Percentiles rank a stretch among this genome's conserved stretches.
Evolutionary conservation across 2,888 invertebrate genomes (phyloP).

Genomic region (Slavum lentiscoides): DNA sequence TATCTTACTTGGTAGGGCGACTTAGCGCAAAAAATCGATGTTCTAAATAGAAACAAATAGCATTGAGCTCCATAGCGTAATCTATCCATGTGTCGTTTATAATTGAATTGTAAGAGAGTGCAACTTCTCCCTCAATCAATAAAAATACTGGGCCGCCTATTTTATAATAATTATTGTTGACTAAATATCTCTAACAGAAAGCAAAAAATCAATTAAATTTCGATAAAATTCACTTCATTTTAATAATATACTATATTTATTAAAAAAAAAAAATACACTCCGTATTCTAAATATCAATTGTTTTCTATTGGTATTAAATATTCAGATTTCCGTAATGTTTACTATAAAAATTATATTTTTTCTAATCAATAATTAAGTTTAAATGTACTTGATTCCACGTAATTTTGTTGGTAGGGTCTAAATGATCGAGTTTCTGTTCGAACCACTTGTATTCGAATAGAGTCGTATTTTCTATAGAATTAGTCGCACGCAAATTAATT

Average conservation of each 20-base stretch:
- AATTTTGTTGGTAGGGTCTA: constrained; percentile 69
- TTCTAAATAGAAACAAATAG: constrained; percentile 84
- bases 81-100: constrained; percentile 82
- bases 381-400: constrained; percentile 72
- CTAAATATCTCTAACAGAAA: constrained; percentile 56
- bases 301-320: too few species aligned
- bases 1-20: constrained; percentile 76
- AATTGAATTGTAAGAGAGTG: constrained; percentile 84
- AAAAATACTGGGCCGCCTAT: constrained; percentile 80
- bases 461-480: neutral
- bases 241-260: too few species aligned
- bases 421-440: constrained; percentile 81
- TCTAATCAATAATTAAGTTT: too few species aligned
- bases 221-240: too few species aligned
- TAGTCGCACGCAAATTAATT: constrained; percentile 22
- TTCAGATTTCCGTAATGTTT: too few species aligned
- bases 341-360: too few species aligned
- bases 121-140: constrained; percentile 93
- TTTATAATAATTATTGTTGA: constrained; percentile 55
- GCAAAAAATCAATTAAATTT: neutral
- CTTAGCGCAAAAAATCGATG: constrained; percentile 94
- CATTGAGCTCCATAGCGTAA: constrained; percentile 77
- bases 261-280: too few species aligned
- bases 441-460: constrained; percentile 72
- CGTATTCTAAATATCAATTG: too few species aligned